phyloP scores from a whole-genome alignment of 2,797 vertebrate species.

The Lycodopsis pacificus region DNA sequence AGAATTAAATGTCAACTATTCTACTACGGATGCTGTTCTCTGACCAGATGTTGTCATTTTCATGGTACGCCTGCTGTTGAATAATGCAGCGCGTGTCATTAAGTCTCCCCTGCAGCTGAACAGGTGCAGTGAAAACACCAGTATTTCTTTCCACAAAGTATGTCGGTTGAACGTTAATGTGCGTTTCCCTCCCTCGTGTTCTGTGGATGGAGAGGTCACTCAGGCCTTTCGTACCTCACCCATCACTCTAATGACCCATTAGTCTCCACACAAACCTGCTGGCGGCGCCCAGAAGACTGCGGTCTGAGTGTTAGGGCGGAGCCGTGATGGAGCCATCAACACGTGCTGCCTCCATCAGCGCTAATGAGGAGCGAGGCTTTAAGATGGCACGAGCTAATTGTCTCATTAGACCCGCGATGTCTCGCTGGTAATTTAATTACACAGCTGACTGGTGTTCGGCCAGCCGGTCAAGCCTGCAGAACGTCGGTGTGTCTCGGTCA shows the following conservation, averaged over 20 bases:
- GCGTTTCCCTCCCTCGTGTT: constrained; percentile 10
- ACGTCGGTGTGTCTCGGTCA: constrained; percentile 11
- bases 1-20: not conserved
- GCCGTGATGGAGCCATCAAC: constrained; percentile 34
- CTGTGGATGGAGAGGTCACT: constrained; percentile 31
- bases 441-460: constrained; percentile 37
- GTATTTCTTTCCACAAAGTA: not conserved
- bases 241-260: constrained; percentile 52
- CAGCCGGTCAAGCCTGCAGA: constrained; percentile 7
- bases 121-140: not conserved
- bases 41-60: not conserved
- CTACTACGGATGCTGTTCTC: not conserved
- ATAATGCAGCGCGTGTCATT: not conserved
- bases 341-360: constrained; percentile 32
- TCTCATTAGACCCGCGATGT: constrained; percentile 62
- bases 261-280: constrained; percentile 51
- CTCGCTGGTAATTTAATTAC: constrained; percentile 63
- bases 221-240: constrained; percentile 37
- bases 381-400: constrained; percentile 60
- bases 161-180: not conserved
- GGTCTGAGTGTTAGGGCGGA: constrained; percentile 34
- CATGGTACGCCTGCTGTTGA: not conserved
- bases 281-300: constrained; percentile 28
- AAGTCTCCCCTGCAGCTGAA: not conserved
- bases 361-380: constrained; percentile 60